Evolutionary conservation across 1,140 invertebrate species (phyloP), one percentile per base, ranked within the genome.

Genomic region (Dreissena rostriformis): DNA sequence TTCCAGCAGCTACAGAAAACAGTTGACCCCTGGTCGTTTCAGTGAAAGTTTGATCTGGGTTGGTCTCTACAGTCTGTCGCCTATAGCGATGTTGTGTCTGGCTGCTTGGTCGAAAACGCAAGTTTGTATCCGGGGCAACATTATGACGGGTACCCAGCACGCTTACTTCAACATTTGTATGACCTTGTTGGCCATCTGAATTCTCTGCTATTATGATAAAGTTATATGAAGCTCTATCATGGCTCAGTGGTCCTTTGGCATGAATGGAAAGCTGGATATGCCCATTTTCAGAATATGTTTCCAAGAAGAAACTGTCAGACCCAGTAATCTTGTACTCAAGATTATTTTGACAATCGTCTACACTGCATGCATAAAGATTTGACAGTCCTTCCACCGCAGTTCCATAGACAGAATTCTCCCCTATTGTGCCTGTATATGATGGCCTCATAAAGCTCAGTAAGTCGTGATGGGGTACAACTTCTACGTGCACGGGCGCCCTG

Each of bases 191-290:
- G 0, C 70, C 79, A 14, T 73, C 24, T 12, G 68, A 24, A 53
- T 73, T 73, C 28, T 72, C 28, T 61, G 79, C 68, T 61, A 72
- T 66, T 0, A 81, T 72, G 11, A 81, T 73, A 39, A 81, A 81
- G 51, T 61, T 26, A 28, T 79, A 19, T 29, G n/a, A 6, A 17
- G 17, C 12, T 17, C 26, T 5, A 6, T 12, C 26, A n/a, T 10
- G 0, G 24, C 17, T 8, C 24, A 61, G 4, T 49, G 61, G 65
- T 17, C 39, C 29, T 73, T 81, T 81, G 0, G 55, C 22, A 53
- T 65, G 66, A 51, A 81, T 73, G 53, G 70, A 53, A 63, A 81
- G 29, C 28, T 81, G 67, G 14, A 81, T 72, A 26, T 73, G 68
- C 1, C 29, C 28, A 10, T 73, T 57, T 24, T 65, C 52, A 0